Conservation (phyloP, 2,113 vertebrate genomes). For the Hippocampus mohnikei region DNA sequence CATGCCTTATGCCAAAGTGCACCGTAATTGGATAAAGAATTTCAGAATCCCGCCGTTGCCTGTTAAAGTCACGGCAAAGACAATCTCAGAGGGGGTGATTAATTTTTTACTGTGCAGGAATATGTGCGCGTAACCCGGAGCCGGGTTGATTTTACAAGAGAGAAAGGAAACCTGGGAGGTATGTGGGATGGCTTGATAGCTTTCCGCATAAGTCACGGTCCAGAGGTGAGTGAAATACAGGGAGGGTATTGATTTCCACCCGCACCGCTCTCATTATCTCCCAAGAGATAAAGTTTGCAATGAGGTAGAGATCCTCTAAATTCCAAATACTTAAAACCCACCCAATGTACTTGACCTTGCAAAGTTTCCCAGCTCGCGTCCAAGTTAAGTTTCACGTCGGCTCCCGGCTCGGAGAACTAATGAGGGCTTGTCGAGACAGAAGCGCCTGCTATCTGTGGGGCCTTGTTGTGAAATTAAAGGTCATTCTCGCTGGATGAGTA, state of each 20-base stretch:
- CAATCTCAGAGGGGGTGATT: conserved; percentile 31
- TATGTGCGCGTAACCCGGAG: conserved; percentile 8
- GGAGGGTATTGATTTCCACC: conserved; percentile 17
- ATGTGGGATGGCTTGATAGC: conserved; percentile 18
- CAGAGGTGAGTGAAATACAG: conserved; percentile 13
- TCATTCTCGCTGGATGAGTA: conserved; percentile 67
- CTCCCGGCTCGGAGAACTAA: conserved; percentile 52
- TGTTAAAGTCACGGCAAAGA: conserved; percentile 32
- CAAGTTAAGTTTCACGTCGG: conserved; percentile 57
- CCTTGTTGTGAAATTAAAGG: conserved; percentile 71
- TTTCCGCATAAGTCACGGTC: conserved; percentile 20
- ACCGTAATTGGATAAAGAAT: conserved; percentile 55
- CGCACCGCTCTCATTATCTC: conserved; percentile 12
- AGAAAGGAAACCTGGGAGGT: conserved; percentile 13
- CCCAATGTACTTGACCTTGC: conserved; percentile 52
- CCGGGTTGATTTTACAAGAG: conserved; percentile 27
- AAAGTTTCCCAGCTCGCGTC: conserved; percentile 56
- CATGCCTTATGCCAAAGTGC: conserved; percentile 24
- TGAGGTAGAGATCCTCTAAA: conserved; percentile 16
- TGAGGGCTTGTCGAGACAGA: conserved; percentile 53
- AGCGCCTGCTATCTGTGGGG: conserved; percentile 49
- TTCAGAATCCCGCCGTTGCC: conserved; percentile 25
- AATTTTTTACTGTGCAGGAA: conserved; percentile 14
- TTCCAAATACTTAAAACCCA: conserved; percentile 1
- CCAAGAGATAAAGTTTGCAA: conserved; percentile 28